A percentile compares a stretch with the other conserved stretches of the same genome.
Conservation (phyloP, 2,888 invertebrate species). For the Mechanitis mazaeus region DNA sequence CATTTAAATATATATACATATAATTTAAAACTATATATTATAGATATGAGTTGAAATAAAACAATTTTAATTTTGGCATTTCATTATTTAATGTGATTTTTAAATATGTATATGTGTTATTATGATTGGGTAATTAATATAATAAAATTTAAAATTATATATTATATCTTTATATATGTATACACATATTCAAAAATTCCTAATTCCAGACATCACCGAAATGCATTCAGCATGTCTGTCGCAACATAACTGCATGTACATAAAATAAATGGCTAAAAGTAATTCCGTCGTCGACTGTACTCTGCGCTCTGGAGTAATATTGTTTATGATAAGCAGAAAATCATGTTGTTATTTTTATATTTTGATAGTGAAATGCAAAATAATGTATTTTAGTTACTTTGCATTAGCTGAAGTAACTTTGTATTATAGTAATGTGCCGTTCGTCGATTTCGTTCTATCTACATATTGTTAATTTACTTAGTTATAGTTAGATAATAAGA, state of each 20-base stretch:
- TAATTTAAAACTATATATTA: no score
- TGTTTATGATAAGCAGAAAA: conserved; percentile 72
- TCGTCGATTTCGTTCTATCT: background rate
- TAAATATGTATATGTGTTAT: no score
- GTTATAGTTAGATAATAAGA: no score
- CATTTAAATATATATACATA: no score
- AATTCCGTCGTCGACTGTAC: conserved; percentile 29
- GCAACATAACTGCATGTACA: conserved; percentile 18
- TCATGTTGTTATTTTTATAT: conserved; percentile 52
- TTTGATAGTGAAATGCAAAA: conserved; percentile 13
- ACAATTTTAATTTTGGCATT: no score
- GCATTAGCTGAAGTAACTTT: background rate
- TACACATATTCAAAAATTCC: background rate
- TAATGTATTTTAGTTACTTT: conserved; percentile 4
- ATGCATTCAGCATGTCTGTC: conserved; percentile 12
- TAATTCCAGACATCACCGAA: no score
- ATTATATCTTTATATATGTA: background rate
- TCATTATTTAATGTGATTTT: no score
- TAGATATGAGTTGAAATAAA: no score
- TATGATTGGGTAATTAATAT: no score
- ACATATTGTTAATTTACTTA: no score
- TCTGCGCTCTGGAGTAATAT: conserved; percentile 55
- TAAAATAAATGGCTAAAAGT: conserved; percentile 29
- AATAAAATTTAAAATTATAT: no score
- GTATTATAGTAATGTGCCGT: background rate